Base-by-base conservation (phyloP, 1,140 invertebrate species). In the Homalodisca vitripennis region DNA sequence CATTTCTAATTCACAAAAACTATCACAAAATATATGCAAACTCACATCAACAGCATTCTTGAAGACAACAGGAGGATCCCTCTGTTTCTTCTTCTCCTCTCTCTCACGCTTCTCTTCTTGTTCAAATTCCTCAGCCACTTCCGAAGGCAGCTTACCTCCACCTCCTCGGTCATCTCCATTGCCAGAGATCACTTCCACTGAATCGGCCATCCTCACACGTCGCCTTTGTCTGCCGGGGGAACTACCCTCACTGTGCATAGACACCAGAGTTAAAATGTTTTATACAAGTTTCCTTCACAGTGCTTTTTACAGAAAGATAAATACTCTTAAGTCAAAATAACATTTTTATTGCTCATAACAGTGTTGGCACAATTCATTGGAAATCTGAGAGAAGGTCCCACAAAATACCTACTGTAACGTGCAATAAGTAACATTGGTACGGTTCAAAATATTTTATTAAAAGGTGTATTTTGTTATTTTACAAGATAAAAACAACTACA, bases 41-140 rank as follows among this genome's bases (percentile, higher is more conserved):
- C 86, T 86, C 82, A 92, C 87, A 77, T 94, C 87, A 17, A 88
- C 74, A 47, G 85, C 79, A 75, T 92, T 89, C 75, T 86, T 88
- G 79, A 89, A 95, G 46, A 94, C 86, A 75, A 95, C 89, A 1
- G 93, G 92, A 24, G 93, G 93, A 78, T 95, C 92, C 24, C 90
- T 82, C 57, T 85, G 82, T 72, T 86, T 86, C 78, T 90, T 89
- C 72, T 86, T 85, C 77, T 89, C 88, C 74, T 93, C 90, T 68
- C 84, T 83, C 69, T 86, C 84, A 17, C 82, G 80, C 60, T 82
- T 82, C 73, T 90, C 88, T 73, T 90, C 87, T 3, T 85, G 87
- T 69, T 91, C 89, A 72, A 86, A 81, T 69, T 87, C 84, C 67
- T 86, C 74, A 12, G 72, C 77, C 0, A 76, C 70, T 71, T 46